A percentile compares a stretch with the other conserved stretches of the same genome.
Evolutionary conservation across 2,797 vertebrate species (phyloP).

Genomic region (Enteromius afrohamiltoni): DNA sequence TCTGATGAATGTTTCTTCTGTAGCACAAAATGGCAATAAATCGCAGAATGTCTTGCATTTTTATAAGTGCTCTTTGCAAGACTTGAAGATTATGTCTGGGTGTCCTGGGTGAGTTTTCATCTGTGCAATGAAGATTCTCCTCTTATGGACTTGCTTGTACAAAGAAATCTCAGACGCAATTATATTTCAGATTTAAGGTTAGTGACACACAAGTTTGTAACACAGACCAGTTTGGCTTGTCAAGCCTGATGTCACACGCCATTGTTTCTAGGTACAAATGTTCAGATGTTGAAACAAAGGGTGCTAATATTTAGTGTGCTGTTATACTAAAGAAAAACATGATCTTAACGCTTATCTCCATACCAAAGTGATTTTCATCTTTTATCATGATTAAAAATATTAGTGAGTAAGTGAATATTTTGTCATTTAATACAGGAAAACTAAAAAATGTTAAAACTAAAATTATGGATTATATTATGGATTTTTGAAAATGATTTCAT

Average conservation of each 20-base stretch:
- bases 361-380: neutral
- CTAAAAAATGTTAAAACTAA: neutral
- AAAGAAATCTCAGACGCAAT: neutral
- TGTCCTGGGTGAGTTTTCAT: neutral
- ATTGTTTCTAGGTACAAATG: neutral
- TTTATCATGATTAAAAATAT: neutral
- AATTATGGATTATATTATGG: no score
- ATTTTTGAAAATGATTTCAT: neutral
- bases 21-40: neutral
- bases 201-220: neutral
- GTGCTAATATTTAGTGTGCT: neutral
- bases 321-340: neutral
- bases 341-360: neutral
- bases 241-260: neutral
- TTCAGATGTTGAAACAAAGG: neutral
- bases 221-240: neutral
- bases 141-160: neutral
- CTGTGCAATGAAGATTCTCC: neutral
- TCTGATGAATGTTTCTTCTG: slow-evolving; percentile 18
- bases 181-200: neutral
- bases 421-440: neutral
- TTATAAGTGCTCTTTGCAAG: neutral
- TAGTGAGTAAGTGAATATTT: neutral
- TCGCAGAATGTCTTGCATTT: neutral
- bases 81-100: no score